phyloP scores from a whole-genome alignment of 2,888 invertebrate genomes.

The Stenchaetothrips biformis region DNA sequence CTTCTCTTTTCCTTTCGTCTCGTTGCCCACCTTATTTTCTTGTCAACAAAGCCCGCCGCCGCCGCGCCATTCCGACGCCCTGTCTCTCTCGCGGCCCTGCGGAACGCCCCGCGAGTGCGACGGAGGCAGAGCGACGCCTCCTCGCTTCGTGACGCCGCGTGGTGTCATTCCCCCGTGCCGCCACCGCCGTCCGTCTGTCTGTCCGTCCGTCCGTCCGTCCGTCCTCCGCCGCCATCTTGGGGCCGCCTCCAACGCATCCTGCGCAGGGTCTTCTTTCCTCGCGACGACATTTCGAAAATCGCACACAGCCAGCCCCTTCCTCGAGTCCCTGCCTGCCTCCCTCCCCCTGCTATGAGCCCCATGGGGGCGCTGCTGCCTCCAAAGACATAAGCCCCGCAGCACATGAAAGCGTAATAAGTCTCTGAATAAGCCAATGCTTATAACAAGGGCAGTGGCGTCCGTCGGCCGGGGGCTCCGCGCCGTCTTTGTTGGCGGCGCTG shows the following conservation, averaged over 20 bases:
- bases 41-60: conserved; percentile 34
- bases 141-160: background rate
- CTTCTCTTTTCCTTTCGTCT: conserved; percentile 31
- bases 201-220: too few relatives aligned
- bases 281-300: too few relatives aligned
- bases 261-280: too few relatives aligned
- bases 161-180: background rate
- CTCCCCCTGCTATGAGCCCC: background rate
- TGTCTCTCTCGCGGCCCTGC: conserved; percentile 31
- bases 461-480: background rate
- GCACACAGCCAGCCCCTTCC: too few relatives aligned
- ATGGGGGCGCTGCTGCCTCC: conserved; percentile 18
- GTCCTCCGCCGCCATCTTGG: too few relatives aligned
- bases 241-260: too few relatives aligned
- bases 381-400: background rate
- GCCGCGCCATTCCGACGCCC: conserved; percentile 28
- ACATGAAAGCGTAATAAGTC: conserved; percentile 7
- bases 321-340: too few relatives aligned
- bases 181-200: too few relatives aligned
- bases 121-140: background rate
- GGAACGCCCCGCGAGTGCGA: too few relatives aligned
- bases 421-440: conserved; percentile 6
- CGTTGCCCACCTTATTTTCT: conserved; percentile 29
- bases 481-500: background rate
- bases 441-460: background rate